phyloP scores from a whole-genome alignment of 2,888 invertebrate genomes.

The Euproctis similis region DNA sequence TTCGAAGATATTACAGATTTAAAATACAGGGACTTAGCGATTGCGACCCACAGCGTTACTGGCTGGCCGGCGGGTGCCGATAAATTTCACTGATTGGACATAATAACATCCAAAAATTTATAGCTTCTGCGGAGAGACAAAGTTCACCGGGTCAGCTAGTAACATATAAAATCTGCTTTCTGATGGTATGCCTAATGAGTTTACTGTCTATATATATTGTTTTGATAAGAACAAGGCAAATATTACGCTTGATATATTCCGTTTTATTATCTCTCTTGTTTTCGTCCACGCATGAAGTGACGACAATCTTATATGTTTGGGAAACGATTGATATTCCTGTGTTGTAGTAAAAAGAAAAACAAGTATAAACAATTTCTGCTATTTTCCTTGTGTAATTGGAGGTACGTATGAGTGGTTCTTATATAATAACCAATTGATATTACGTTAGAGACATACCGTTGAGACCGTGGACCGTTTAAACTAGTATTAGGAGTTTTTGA shows the following conservation, averaged over 20 bases:
- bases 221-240: constrained; percentile 36
- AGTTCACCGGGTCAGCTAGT: too few relatives aligned
- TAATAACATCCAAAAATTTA: too few relatives aligned
- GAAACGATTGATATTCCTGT: constrained; percentile 19
- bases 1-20: too few relatives aligned
- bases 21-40: too few relatives aligned
- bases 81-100: too few relatives aligned
- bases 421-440: neutral
- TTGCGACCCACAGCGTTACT: too few relatives aligned
- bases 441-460: too few relatives aligned
- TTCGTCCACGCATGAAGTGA: constrained; percentile 31
- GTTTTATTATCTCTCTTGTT: constrained; percentile 43
- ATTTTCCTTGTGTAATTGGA: constrained; percentile 5
- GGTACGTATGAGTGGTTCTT: neutral
- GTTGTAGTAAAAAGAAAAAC: constrained; percentile 4
- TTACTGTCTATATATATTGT: constrained; percentile 7
- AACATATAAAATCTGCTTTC: neutral
- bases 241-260: constrained; percentile 36
- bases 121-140: too few relatives aligned
- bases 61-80: too few relatives aligned
- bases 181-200: neutral
- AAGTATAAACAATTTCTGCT: constrained; percentile 1
- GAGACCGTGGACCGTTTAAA: too few relatives aligned
- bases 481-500: too few relatives aligned
- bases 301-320: constrained; percentile 24